Evolutionary conservation across 2,888 invertebrate species (phyloP), one percentile per base, ranked within the genome.

Genomic region (Conus canariensis): DNA sequence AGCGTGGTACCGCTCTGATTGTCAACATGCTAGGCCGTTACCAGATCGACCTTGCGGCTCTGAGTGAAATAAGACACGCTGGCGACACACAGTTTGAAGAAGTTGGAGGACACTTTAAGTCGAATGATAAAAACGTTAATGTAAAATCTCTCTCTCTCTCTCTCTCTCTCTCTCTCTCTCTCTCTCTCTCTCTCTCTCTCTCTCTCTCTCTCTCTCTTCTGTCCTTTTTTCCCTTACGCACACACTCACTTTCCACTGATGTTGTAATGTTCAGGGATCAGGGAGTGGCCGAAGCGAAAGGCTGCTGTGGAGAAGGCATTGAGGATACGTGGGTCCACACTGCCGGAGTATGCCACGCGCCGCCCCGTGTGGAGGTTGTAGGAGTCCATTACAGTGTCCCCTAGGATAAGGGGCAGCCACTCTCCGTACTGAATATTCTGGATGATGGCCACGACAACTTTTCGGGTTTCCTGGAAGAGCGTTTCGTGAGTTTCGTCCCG

Each of bases 401-500:
- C 88, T 9, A 91, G 87, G 25, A 91, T 64, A 0, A 85, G 7
- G 16, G 91, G 91, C 25, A 91, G 70, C 85, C 88, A 91, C 25
- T 88, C 88, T 16, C 85, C 74, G 88, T 88, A 91, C 60, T 90
- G 85, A 70, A 91, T 91, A 82, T 85, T 85, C 64, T 91, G 91
- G 14, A 85, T n/a, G 58, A 89, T 85, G 70, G 83, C 89, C 16
- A 82, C 58, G 56, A 89, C 85, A 22, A 89, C 67, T 19, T 85
- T 83, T 4, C 89, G 89, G 10, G 89, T 89, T n/a, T 82, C 82
- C 58, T 89, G 89, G 85, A 89, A 89, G 67, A 89, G 25, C 12
- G 7, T 12, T 14, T 89, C 83, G 30, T 67, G 22, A 67, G 8
- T 6, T 7, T 16, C 14, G 45, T 45, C 45, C 3, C 25, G 19